Evolutionary conservation across 2,888 invertebrate genomes (phyloP).

Genomic region (Allophyes oxyacanthae): DNA sequence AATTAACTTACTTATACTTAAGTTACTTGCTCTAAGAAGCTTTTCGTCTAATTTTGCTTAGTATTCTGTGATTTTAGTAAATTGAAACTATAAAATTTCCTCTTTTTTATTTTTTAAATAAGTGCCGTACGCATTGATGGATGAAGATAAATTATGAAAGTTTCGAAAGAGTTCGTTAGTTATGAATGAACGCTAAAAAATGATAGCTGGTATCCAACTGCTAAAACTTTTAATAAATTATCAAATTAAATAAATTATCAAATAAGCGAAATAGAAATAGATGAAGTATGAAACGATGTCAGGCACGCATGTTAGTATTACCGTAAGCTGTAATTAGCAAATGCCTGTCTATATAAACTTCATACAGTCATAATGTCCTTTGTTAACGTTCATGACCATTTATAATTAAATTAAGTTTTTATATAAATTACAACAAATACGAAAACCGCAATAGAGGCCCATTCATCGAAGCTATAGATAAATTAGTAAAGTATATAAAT

Average conservation of each 20-base stretch:
- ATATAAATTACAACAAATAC: conserved; percentile 21
- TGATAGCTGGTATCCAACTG: too few relatives aligned
- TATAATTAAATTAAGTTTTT: conserved; percentile 11
- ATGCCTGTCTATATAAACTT: conserved; percentile 11
- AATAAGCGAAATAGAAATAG: too few relatives aligned
- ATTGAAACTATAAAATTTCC: too few relatives aligned
- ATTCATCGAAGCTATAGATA: conserved; percentile 43
- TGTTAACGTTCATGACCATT: conserved; percentile 3
- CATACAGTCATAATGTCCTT: conserved; percentile 8
- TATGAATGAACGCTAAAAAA: too few relatives aligned
- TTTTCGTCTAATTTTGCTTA: neutral
- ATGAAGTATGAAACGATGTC: too few relatives aligned
- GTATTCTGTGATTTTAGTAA: too few relatives aligned
- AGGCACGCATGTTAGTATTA: neutral
- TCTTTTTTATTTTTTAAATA: too few relatives aligned
- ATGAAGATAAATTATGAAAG: too few relatives aligned
- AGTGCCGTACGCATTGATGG: too few relatives aligned
- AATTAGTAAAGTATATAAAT: conserved; percentile 48
- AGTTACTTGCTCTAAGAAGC: conserved; percentile 31
- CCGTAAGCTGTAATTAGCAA: conserved; percentile 20
- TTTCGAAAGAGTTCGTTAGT: too few relatives aligned
- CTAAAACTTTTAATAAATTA: too few relatives aligned
- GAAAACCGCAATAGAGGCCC: conserved; percentile 33
- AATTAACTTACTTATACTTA: conserved; percentile 43
- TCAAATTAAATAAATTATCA: too few relatives aligned